These are phyloP conservation scores for Ectemnius continuus DNA, from an alignment of 2,888 invertebrate genomes.

Conservation along the genomic window DNA sequence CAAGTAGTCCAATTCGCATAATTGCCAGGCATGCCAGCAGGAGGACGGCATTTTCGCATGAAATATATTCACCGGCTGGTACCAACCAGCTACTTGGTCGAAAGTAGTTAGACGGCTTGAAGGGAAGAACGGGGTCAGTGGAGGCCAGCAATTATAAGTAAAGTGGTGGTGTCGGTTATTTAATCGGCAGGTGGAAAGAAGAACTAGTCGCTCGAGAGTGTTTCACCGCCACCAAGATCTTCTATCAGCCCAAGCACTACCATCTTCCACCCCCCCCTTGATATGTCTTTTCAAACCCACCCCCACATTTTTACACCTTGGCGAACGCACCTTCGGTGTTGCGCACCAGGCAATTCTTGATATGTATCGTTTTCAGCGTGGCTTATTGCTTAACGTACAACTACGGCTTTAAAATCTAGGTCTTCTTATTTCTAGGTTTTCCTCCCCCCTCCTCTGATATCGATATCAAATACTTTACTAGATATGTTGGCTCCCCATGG, in stretches of 20 bases:
- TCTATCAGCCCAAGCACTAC: background rate
- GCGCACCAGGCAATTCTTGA: conserved; percentile 69
- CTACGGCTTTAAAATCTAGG: conserved; percentile 54
- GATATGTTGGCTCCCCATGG: background rate
- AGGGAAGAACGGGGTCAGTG: too few relatives aligned
- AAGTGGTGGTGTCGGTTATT: too few relatives aligned
- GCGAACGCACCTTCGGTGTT: conserved; percentile 7
- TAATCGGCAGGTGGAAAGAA: too few relatives aligned
- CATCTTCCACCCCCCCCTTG: background rate
- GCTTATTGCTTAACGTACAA: conserved; percentile 61
- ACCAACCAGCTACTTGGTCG: too few relatives aligned
- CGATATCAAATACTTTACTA: conserved; percentile 62
- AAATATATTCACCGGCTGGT: too few relatives aligned
- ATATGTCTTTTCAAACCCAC: too few relatives aligned
- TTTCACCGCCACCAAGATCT: background rate
- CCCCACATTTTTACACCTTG: too few relatives aligned
- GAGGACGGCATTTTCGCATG: too few relatives aligned
- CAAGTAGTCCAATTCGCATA: too few relatives aligned
- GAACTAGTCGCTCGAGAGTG: background rate
- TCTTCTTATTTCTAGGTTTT: conserved; percentile 41
- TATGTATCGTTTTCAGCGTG: conserved; percentile 70
- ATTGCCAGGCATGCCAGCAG: too few relatives aligned
- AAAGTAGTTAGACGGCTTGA: too few relatives aligned
- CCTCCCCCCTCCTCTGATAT: conserved; percentile 16
- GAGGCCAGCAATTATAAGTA: too few relatives aligned